Percentiles rank a stretch among this genome's conserved stretches.
Conservation (phyloP, 2,113 vertebrate genomes). For the Pangasianodon hypophthalmus region DNA sequence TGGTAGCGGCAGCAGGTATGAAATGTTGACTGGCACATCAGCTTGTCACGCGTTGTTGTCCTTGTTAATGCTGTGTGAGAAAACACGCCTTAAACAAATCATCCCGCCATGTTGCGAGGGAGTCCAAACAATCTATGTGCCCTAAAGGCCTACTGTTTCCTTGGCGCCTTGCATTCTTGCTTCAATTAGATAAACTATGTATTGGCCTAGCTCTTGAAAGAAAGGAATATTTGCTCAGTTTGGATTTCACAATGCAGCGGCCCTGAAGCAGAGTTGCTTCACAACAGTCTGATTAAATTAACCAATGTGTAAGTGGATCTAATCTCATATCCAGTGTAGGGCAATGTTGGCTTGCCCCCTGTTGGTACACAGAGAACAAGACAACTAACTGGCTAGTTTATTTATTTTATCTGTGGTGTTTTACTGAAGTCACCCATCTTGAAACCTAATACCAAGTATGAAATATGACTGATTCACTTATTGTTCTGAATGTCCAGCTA, state of each 20-base stretch:
- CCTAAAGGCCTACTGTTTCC: conserved; percentile 2
- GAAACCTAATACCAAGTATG: neutral
- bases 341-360: conserved; percentile 61
- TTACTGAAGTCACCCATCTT: neutral
- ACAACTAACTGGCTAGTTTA: neutral
- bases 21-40: neutral
- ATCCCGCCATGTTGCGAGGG: neutral
- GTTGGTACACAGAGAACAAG: conserved; percentile 53
- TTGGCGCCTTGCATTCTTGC: conserved; percentile 1
- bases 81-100: conserved; percentile 21
- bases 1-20: neutral
- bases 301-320: neutral
- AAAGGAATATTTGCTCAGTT: neutral
- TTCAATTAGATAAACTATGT: conserved; percentile 25
- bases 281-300: conserved; percentile 2
- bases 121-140: neutral
- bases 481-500: neutral
- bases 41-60: neutral
- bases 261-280: conserved; percentile 1
- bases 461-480: neutral
- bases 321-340: neutral
- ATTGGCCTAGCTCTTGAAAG: neutral
- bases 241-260: conserved; percentile 7
- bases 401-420: neutral
- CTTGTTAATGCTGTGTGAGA: neutral